Evolutionary conservation across 2,797 vertebrate genomes (phyloP).

Genomic region (Molossus molossus): DNA sequence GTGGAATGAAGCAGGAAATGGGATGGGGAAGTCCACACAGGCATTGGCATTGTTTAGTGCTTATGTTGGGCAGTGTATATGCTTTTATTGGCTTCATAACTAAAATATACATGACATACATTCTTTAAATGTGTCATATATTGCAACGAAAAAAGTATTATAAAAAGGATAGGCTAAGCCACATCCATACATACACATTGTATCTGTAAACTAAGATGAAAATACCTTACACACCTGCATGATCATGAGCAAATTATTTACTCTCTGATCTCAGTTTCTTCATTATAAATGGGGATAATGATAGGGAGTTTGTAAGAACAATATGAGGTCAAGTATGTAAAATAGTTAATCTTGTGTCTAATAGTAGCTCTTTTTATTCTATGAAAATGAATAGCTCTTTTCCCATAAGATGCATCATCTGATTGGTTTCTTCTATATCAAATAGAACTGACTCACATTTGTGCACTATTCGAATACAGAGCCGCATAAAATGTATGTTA

Average conservation of each 20-base stretch:
- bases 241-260: background rate
- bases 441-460: background rate
- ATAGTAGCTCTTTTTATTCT: background rate
- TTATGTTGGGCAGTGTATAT: background rate
- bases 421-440: background rate
- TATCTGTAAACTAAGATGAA: background rate
- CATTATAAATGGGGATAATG: background rate
- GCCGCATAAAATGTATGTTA: background rate
- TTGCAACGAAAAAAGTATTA: background rate
- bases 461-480: background rate
- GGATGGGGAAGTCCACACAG: background rate
- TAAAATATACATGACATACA: background rate
- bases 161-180: conserved; percentile 1
- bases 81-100: background rate
- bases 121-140: background rate
- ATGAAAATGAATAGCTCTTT: background rate
- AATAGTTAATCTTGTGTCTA: conserved; percentile 38
- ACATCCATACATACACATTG: background rate
- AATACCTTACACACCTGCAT: background rate
- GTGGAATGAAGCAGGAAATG: background rate
- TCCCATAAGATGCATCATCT: background rate
- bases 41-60: background rate
- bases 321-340: conserved; percentile 1
- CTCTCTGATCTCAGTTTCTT: conserved; percentile 19
- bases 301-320: background rate